These are phyloP conservation scores for Thalassophryne amazonica DNA, from an alignment of 2,797 vertebrate genomes.

Conservation along the genomic window DNA sequence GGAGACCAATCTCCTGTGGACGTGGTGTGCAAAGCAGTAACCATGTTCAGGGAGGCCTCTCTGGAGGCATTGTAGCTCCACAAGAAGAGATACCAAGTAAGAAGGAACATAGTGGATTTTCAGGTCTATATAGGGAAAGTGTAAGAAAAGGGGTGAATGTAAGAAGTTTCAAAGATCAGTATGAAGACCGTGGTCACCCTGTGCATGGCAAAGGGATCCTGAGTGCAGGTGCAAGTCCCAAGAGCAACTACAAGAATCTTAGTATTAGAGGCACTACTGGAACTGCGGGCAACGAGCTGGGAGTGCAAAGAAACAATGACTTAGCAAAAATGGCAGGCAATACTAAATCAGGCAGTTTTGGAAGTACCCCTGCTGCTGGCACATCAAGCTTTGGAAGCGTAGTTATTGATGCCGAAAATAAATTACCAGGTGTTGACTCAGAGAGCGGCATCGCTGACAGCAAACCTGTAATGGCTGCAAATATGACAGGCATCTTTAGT, in stretches of 20 bases:
- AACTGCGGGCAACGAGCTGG: too few relatives aligned
- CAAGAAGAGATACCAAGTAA: not conserved
- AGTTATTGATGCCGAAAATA: not conserved
- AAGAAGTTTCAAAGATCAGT: not conserved
- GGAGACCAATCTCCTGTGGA: too few relatives aligned
- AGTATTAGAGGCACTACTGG: too few relatives aligned
- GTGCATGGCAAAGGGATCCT: not conserved
- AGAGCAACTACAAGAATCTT: not conserved
- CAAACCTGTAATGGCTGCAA: not conserved
- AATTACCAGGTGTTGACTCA: not conserved
- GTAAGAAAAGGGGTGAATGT: not conserved
- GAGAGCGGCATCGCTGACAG: not conserved
- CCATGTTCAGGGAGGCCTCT: too few relatives aligned
- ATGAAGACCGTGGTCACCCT: not conserved
- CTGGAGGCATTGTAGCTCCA: not conserved
- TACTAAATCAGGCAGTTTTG: not conserved
- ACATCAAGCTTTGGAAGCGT: not conserved
- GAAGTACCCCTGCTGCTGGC: not conserved
- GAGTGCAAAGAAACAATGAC: not conserved
- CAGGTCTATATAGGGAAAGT: not conserved
- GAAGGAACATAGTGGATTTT: constrained; percentile 10
- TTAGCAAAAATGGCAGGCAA: not conserved
- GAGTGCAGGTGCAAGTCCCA: not conserved
- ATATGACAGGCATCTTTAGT: not conserved
- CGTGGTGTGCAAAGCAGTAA: too few relatives aligned